phyloP scores from a whole-genome alignment of 2,797 vertebrate genomes.

The Crocidura indochinensis region DNA sequence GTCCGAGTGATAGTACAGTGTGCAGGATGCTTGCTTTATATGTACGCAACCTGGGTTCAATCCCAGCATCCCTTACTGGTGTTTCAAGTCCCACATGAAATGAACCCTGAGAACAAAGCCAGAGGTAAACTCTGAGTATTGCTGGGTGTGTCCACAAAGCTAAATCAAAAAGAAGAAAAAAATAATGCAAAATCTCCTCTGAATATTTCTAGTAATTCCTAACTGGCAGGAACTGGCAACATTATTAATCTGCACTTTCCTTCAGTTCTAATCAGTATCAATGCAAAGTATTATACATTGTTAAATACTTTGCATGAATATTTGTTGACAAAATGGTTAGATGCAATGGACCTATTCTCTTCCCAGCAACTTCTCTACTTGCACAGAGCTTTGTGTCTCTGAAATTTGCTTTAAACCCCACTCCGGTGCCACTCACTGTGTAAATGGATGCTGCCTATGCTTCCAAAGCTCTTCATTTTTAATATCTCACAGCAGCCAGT shows the following conservation, averaged over 20 bases:
- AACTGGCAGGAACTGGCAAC: neutral
- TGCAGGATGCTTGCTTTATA: too few relatives aligned
- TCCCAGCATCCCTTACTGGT: too few relatives aligned
- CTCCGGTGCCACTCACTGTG: neutral
- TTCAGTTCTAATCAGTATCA: neutral
- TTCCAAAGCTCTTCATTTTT: neutral
- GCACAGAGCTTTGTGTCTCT: neutral
- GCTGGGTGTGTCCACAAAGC: too few relatives aligned
- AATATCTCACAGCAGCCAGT: accelerated
- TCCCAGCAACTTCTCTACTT: neutral
- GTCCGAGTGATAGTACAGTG: too few relatives aligned
- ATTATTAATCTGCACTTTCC: neutral
- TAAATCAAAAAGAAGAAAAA: too few relatives aligned
- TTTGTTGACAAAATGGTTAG: neutral
- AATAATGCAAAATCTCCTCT: neutral
- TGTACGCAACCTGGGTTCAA: too few relatives aligned
- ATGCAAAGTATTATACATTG: neutral
- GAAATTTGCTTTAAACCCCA: neutral
- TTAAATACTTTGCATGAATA: neutral
- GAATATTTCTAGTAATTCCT: neutral
- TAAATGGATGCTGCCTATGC: neutral
- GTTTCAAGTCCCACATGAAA: too few relatives aligned
- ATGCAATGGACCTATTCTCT: neutral
- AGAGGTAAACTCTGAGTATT: too few relatives aligned
- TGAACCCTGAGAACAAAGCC: too few relatives aligned